Conservation (phyloP, 2,113 vertebrate genomes). For the Microcebus tavaratra region DNA sequence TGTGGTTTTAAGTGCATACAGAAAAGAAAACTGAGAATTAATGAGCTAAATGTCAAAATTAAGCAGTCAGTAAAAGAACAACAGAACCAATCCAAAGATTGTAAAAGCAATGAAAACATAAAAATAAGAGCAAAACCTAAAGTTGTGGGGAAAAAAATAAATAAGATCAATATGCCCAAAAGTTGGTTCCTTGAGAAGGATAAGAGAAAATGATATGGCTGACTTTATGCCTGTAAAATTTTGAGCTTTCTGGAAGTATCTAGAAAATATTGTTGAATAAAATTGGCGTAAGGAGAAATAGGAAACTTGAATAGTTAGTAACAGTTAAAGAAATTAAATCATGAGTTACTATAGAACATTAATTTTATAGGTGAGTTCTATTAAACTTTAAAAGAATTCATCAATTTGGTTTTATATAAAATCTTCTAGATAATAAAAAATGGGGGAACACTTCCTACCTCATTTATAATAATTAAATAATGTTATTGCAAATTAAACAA, state of each 20-base stretch:
- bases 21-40: background rate
- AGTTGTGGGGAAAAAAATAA: background rate
- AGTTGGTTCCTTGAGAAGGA: background rate
- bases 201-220: background rate
- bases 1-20: background rate
- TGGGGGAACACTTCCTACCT: background rate
- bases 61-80: background rate
- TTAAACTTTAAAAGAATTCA: background rate
- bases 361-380: background rate
- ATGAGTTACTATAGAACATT: background rate
- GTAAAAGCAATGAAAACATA: background rate
- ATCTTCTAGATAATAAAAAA: background rate
- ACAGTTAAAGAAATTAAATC: background rate
- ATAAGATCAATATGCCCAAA: background rate
- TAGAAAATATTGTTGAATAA: conserved; percentile 7
- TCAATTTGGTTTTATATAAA: background rate
- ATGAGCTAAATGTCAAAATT: conserved; percentile 20
- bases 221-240: background rate
- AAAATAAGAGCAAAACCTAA: background rate
- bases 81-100: background rate
- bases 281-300: background rate
- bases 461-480: conserved; percentile 4
- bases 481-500: conserved; percentile 7
- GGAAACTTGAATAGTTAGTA: background rate
- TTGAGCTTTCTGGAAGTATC: conserved; percentile 25